Evolutionary conservation across 2,888 invertebrate species (phyloP), one percentile per base, ranked within the genome.

Genomic region (Leucozona laternaria): DNA sequence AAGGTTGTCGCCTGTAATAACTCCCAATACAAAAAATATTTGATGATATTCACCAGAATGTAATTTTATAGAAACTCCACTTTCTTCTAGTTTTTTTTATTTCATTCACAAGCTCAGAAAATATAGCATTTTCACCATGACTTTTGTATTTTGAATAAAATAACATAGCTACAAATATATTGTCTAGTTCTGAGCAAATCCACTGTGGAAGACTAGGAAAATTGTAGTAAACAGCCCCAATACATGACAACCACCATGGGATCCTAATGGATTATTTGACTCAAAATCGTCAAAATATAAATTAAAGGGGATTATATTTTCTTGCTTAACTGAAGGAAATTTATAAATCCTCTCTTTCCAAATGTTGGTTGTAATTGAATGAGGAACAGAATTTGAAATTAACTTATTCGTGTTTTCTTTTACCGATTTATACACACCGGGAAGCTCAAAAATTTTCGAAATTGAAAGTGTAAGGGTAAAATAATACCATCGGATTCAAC

Each of bases 181-280:
- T 25, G 25, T 25, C 25, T 25, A 25, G 25, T 25, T 25, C 25
- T 25, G 25, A 3, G 25, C 25, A 25, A 25, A 25, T 25, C 25
- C 25, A 25, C 4, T 25, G 25, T 25, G 25, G 25, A 25, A 25
- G 25, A 22, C 40, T 40, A 13, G 37, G 53, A 55, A 70, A 70
- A 70, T 70, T 70, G 20, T 70, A 55, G 17, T 57, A 70, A 13
- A 70, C 55, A 1, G 55, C 50, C 15, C 57, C 57, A 20, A 71
- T 57, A 6, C 17, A 71, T 71, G 57, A 15, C 57, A 2, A 15
- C 70, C 58, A 72, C 58, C 48, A 34, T 71, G 70, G 3, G 70
- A 71, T 11, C 70, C 70, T 57, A 57, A 57, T 13, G 40, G 70
- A 53, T 71, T 71, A 71, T 71, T 70, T 34, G 70, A 53, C 7